Evolutionary conservation across 2,113 vertebrate species (phyloP).

Genomic region (Cottus gobio): DNA sequence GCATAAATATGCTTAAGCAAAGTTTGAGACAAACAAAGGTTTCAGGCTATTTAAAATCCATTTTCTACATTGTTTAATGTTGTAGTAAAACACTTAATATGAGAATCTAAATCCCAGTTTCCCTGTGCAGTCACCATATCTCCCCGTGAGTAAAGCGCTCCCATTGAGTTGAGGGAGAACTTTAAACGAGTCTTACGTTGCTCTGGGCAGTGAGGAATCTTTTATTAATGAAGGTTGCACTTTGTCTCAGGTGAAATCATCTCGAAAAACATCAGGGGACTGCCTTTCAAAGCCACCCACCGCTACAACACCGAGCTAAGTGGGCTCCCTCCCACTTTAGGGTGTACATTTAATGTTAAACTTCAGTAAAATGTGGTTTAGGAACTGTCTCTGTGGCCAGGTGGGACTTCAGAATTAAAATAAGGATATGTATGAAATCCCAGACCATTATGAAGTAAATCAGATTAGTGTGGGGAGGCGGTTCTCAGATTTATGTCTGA

Average conservation of each 20-base stretch:
- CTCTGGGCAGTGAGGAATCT: slow-evolving; percentile 64
- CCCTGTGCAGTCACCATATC: slow-evolving; percentile 1
- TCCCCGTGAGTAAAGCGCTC: slow-evolving; percentile 40
- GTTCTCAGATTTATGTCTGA: slow-evolving; percentile 48
- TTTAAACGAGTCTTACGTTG: slow-evolving; percentile 55
- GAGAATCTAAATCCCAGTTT: slow-evolving; percentile 34
- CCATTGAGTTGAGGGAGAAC: slow-evolving; percentile 49
- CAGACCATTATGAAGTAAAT: slow-evolving; percentile 42
- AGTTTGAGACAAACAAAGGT: slow-evolving; percentile 36
- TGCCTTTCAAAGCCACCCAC: slow-evolving; percentile 49
- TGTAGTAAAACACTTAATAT: slow-evolving; percentile 24
- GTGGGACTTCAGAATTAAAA: slow-evolving; percentile 45
- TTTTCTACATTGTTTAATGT: not conserved
- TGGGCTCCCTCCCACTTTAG: slow-evolving; percentile 57
- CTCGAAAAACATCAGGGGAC: slow-evolving; percentile 50
- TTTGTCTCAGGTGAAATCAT: slow-evolving; percentile 67
- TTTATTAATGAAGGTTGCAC: slow-evolving; percentile 79
- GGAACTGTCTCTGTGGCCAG: slow-evolving; percentile 39
- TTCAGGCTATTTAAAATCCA: too few species aligned
- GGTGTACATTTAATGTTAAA: slow-evolving; percentile 50
- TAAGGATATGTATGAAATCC: slow-evolving; percentile 42
- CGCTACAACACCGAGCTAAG: slow-evolving; percentile 49
- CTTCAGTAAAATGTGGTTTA: slow-evolving; percentile 26
- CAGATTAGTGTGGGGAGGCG: slow-evolving; percentile 42
- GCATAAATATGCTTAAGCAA: slow-evolving; percentile 10